phyloP scores from a whole-genome alignment of 2,113 vertebrate species.

The Camarhynchus parvulus region DNA sequence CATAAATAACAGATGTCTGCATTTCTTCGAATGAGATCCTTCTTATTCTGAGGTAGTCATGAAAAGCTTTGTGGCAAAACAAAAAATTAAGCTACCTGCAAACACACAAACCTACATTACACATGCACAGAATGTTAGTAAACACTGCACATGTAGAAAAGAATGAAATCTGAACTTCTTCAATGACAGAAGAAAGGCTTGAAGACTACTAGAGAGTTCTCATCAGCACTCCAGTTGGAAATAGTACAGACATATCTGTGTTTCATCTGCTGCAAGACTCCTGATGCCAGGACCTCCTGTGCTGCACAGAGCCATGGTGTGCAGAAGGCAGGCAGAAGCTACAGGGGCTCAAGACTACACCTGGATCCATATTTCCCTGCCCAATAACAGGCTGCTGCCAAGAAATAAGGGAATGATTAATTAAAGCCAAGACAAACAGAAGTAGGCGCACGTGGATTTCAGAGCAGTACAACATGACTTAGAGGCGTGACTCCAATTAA shows the following conservation, averaged over 20 bases:
- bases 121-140: background rate
- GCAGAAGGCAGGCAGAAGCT: background rate
- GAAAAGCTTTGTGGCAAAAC: background rate
- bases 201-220: background rate
- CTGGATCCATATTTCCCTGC: background rate
- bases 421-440: conserved; percentile 14
- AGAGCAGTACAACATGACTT: background rate
- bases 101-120: background rate
- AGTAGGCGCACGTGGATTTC: background rate
- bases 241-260: background rate
- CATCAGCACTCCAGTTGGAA: background rate
- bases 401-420: background rate
- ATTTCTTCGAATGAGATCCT: background rate
- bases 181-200: background rate
- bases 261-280: background rate
- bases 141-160: background rate
- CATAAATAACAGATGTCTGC: background rate
- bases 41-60: background rate
- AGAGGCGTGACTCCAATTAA: conserved; percentile 1
- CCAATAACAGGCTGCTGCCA: background rate
- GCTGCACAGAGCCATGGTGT: background rate
- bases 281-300: background rate
- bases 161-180: background rate
- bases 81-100: background rate
- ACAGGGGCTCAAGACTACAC: background rate